Conservation (phyloP, 2,888 invertebrate species). For the Poecilobothrus nobilitatus region DNA sequence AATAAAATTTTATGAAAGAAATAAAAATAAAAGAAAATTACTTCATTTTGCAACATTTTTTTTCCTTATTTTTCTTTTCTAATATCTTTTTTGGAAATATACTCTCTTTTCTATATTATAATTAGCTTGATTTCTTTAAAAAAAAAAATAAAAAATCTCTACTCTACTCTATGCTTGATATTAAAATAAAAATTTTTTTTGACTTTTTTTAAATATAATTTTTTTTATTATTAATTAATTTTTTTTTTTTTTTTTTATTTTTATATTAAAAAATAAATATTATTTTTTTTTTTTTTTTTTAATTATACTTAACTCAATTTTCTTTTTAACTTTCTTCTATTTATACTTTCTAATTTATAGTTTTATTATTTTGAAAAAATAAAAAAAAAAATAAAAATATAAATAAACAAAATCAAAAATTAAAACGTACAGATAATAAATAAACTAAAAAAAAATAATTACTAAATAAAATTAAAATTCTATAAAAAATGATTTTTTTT, state of each 20-base stretch:
- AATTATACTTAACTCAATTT: background rate
- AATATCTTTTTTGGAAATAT: constrained; percentile 8
- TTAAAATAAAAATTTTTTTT: background rate
- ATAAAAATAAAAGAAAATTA: too few species aligned
- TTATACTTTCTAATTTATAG: background rate
- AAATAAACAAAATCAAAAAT: constrained; percentile 14
- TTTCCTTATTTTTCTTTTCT: background rate
- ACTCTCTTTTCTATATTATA: constrained; percentile 19
- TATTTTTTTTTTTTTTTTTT: too few species aligned
- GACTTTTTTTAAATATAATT: background rate
- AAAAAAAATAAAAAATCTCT: too few species aligned
- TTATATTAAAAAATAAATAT: too few species aligned
- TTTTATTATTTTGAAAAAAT: constrained; percentile 8
- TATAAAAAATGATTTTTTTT: too few species aligned
- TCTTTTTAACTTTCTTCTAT: background rate
- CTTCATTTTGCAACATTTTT: too few species aligned
- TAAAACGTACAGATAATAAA: background rate
- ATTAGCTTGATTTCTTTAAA: constrained; percentile 10
- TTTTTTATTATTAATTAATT: background rate
- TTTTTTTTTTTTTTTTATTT: background rate
- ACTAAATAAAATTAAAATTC: too few species aligned
- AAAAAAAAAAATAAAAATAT: constrained; percentile 10
- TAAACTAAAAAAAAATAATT: too few species aligned
- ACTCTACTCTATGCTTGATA: constrained; percentile 5
- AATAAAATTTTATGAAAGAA: too few species aligned